Evolutionary conservation across 2,797 vertebrate genomes (phyloP), one percentile per base, ranked within the genome.

Genomic region (Bovichtus diacanthus): DNA sequence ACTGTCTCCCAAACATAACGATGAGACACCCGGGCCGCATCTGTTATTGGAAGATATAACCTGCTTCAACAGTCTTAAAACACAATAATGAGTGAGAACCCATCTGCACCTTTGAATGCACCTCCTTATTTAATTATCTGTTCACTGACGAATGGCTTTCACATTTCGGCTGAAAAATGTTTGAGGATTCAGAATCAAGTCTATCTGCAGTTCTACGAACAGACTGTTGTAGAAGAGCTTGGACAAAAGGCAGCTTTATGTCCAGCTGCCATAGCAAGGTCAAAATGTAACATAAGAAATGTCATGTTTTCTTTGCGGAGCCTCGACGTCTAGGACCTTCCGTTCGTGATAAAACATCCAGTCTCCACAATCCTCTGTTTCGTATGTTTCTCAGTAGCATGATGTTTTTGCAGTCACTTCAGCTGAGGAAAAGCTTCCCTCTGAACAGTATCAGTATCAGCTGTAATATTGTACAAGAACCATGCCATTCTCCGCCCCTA

Each of bases 401-500:
- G 6, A 21, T 41, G 43, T 61, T 65, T 68, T 49, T 34, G 49
- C 65, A 56, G 39, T 21, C 50, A 39, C 41, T 70, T 58, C 36
- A 31, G 39, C 19, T 19, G 46, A 53, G 31, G 31, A 43, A 49
- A 78, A 47, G 29, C 70, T 65, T 74, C 70, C 41, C 5, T 44
- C 53, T 63, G 3, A 62, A 29, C 25, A 34, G 2, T 63, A 56
- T 63, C 54, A 29, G 29, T 43, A 27, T 60, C 13, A 56, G 29
- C 31, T 58, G 46, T 60, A 71, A 31, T 62, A 66, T 31, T 70
- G 55, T 69, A 51, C 27, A 44, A 64, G 47, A 80, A 23, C 34
- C 51, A 21, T 63, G 43, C 61, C 65, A 53, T 71, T 78, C 67
- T 70, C 74, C 23, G 7, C 64, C 53, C 54, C 68, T 55, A 66